These are phyloP conservation scores for Himalopsyche anomala DNA, from an alignment of 2,888 invertebrate species.

Conservation along the genomic window DNA sequence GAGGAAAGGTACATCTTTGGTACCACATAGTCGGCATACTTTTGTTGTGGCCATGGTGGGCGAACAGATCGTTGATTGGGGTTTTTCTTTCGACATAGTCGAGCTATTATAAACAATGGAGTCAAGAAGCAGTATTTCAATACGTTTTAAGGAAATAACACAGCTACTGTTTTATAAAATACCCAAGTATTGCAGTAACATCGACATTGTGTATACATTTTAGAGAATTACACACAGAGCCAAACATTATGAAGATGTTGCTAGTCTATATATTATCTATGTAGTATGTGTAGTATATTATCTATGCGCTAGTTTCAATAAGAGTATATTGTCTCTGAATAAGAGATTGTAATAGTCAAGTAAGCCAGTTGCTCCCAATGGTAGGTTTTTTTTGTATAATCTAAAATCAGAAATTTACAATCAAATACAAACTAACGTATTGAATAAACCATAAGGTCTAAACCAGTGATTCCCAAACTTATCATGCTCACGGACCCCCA, in stretches of 20 bases:
- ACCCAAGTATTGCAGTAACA: background rate
- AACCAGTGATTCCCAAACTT: no score
- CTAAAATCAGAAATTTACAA: no score
- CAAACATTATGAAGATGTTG: background rate
- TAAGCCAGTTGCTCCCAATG: no score
- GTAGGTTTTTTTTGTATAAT: no score
- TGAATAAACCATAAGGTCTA: no score
- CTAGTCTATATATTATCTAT: background rate
- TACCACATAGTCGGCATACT: conserved; percentile 74
- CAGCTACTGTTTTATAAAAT: background rate
- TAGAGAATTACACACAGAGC: background rate
- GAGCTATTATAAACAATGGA: background rate
- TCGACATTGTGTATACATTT: background rate
- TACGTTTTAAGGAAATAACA: background rate
- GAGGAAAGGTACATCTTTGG: conserved; percentile 75
- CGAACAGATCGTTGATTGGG: background rate
- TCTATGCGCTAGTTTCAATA: no score
- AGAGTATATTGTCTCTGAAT: no score
- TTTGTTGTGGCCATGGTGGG: conserved; percentile 76
- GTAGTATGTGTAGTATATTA: no score
- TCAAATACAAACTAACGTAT: no score
- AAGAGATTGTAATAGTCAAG: no score
- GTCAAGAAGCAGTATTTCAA: background rate
- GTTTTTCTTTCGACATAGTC: background rate
- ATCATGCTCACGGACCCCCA: no score